Evolutionary conservation across 2,113 vertebrate genomes (phyloP), one percentile per base, ranked within the genome.

Genomic region (Corydoras sp.): DNA sequence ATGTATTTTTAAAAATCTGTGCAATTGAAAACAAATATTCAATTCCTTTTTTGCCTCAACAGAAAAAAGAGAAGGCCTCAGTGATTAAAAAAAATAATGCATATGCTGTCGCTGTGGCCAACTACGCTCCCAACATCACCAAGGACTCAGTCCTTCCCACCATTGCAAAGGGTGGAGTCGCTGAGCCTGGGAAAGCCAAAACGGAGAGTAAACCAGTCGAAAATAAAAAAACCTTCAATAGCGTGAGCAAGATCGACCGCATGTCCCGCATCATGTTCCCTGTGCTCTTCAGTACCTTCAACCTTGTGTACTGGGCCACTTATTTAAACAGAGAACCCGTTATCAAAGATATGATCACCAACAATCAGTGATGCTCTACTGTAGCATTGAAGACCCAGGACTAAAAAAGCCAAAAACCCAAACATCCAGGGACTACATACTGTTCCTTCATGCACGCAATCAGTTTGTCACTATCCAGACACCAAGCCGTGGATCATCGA

Each of bases 211-310:
- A 97, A 81, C 90, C 88, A 18, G 90, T 87, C 0, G 97, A 99
- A 67, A 92, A 89, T 80, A 99, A 98, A 92, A 99, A 98, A 89
- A 96, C 96, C 9, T 99, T 99, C 88, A 99, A 99, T 90, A 99
- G 95, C 9, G 97, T 98, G 65, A 99, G 97, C 90, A 99, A 96
- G 92, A 99, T 99, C 75, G 97, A 99, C 89, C 91, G 97, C 88
- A 96, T 99, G 91, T 98, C 97, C 79, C 91, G 97, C 85, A 93
- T 99, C 92, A 91, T 99, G 81, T 99, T 99, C 82, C 97, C 97
- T 3, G 92, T 99, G 80, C 92, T 99, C 81, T 99, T 99, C 78
- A 92, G 95, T 78, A 90, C 87, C 74, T 99, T 99, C 84, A 99
- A 99, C 85, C 90, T 99, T 68, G 96, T 99, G 74, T 99, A 99